These are phyloP conservation scores for Monochamus alternatus DNA, from an alignment of 2,888 invertebrate species.

Conservation along the genomic window DNA sequence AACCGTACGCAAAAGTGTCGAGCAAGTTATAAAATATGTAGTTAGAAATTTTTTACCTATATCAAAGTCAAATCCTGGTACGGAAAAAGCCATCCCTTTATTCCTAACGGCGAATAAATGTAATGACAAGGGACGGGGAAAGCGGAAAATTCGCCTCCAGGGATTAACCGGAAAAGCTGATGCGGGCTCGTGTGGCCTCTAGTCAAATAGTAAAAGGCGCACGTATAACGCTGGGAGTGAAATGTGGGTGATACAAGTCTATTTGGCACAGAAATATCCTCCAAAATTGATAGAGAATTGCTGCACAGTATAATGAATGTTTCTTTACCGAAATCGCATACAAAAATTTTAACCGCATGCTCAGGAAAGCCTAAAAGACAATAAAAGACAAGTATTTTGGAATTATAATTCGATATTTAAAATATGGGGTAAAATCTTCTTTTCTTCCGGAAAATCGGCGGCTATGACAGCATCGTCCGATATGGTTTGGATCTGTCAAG, in stretches of 20 bases:
- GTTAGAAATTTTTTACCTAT: constrained; percentile 19
- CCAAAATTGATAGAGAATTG: not conserved
- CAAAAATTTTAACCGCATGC: no score
- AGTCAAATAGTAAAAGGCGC: constrained; percentile 18
- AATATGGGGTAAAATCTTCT: no score
- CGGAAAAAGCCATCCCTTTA: constrained; percentile 7
- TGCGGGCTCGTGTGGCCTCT: constrained; percentile 18
- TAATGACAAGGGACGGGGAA: constrained; percentile 33
- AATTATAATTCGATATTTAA: no score
- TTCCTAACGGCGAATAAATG: constrained; percentile 28
- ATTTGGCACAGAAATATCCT: constrained; percentile 1
- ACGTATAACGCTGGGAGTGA: constrained; percentile 12
- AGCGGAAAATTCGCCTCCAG: constrained; percentile 23
- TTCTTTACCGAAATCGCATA: no score
- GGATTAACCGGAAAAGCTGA: constrained; percentile 32
- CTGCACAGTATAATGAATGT: no score
- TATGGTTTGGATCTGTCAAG: no score
- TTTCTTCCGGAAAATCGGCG: no score
- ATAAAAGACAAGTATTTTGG: no score
- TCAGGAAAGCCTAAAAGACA: no score
- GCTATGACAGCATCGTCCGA: no score
- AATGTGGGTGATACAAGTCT: constrained; percentile 19
- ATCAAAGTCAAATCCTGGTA: constrained; percentile 23
- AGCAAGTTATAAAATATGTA: constrained; percentile 20
- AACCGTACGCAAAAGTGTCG: not conserved